These are phyloP conservation scores for Dyspetes luteomarginatus DNA, from an alignment of 2,888 invertebrate species.

Conservation along the genomic window DNA sequence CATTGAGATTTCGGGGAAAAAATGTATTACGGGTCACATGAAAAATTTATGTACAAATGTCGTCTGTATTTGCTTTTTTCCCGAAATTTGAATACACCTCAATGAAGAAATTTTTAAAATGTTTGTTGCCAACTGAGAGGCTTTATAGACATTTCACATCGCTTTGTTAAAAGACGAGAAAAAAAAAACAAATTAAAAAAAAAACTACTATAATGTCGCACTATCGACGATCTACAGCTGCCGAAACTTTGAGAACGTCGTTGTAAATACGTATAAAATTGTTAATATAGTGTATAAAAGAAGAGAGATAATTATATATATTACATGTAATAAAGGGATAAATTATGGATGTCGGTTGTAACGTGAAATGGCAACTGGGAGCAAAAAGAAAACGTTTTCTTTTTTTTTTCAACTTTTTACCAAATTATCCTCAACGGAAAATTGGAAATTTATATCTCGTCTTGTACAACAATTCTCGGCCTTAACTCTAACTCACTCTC, in stretches of 20 bases:
- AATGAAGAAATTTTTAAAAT: no score
- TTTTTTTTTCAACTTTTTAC: background rate
- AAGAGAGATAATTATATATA: constrained; percentile 43
- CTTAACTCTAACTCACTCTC: constrained; percentile 42
- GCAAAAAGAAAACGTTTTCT: constrained; percentile 3
- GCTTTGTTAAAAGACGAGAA: no score
- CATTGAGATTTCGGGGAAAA: no score
- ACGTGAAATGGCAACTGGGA: constrained; percentile 21
- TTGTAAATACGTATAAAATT: constrained; percentile 67
- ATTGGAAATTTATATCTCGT: constrained; percentile 23
- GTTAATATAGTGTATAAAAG: constrained; percentile 66
- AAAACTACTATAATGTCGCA: constrained; percentile 15
- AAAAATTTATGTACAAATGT: no score
- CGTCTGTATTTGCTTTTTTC: no score
- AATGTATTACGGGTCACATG: no score
- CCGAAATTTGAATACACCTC: no score
- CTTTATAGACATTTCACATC: no score
- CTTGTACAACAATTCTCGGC: constrained; percentile 39
- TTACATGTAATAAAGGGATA: constrained; percentile 48
- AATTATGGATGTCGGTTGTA: constrained; percentile 57
- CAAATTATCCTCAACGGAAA: constrained; percentile 32
- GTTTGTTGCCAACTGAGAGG: no score
- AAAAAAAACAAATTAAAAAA: background rate
- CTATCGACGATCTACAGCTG: constrained; percentile 48
- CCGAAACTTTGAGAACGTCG: constrained; percentile 53